These are phyloP conservation scores for Brachionus plicatilis DNA, from an alignment of 1,140 invertebrate genomes.

Conservation along the genomic window DNA sequence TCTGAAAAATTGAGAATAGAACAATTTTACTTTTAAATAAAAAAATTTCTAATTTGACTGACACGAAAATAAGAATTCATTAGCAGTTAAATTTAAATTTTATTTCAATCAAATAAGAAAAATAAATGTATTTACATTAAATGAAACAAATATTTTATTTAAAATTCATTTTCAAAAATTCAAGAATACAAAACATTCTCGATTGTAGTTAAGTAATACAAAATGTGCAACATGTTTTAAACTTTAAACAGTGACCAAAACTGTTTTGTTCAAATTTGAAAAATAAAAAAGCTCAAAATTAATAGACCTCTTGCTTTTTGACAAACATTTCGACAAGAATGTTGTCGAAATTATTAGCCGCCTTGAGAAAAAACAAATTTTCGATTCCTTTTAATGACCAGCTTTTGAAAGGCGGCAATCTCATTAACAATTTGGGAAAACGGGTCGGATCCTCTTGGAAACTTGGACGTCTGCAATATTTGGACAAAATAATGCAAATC, in stretches of 20 bases:
- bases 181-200: neutral
- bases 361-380: conserved; percentile 86
- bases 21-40: neutral
- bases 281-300: neutral
- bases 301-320: conserved; percentile 29
- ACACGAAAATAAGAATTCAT: neutral
- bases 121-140: neutral
- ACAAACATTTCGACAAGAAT: conserved; percentile 40
- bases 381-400: conserved; percentile 86
- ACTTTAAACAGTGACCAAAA: conserved; percentile 1
- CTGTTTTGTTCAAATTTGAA: neutral
- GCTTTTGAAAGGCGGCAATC: conserved; percentile 84
- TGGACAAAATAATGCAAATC: conserved; percentile 85
- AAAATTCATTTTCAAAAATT: neutral
- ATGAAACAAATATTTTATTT: neutral
- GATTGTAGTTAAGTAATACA: neutral
- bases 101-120: neutral
- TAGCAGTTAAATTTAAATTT: neutral
- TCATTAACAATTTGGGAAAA: conserved; percentile 84
- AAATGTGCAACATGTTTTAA: neutral
- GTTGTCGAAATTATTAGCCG: conserved; percentile 26
- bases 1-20: neutral
- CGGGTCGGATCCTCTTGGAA: conserved; percentile 72
- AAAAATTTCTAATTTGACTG: neutral
- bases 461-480: conserved; percentile 77